These are phyloP conservation scores for Progne subis DNA, from an alignment of 2,113 vertebrate genomes.

Conservation along the genomic window DNA sequence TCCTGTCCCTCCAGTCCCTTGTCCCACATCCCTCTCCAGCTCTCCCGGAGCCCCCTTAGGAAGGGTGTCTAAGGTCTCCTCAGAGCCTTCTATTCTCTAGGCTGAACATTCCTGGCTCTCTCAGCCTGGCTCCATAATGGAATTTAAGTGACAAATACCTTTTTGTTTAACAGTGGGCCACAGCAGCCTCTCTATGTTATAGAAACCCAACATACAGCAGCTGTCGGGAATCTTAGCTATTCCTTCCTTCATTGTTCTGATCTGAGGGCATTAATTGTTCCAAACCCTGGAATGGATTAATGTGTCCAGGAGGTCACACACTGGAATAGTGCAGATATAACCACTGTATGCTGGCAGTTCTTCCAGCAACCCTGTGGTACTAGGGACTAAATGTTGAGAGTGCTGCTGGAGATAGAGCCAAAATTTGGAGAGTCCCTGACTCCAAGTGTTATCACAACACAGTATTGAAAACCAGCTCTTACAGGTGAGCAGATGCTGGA, in stretches of 20 bases:
- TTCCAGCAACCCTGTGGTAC: neutral
- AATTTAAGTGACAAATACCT: neutral
- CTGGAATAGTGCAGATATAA: neutral
- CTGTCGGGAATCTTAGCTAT: neutral
- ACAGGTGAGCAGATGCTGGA: neutral
- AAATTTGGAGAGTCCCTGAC: neutral
- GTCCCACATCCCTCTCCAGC: neutral
- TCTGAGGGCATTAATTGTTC: neutral
- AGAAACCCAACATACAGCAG: neutral
- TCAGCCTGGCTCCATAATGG: neutral
- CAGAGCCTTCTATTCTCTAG: neutral
- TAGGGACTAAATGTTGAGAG: neutral
- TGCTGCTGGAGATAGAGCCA: neutral
- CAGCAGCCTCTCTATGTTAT: neutral
- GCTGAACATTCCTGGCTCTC: neutral
- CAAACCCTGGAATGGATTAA: neutral
- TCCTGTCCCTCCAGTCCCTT: neutral
- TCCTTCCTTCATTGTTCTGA: neutral
- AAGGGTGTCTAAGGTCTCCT: neutral
- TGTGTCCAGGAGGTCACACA: neutral
- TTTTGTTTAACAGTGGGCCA: neutral
- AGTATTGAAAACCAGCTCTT: neutral
- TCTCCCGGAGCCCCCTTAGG: neutral
- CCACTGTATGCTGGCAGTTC: neutral
- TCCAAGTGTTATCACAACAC: fast-evolving